Conservation (phyloP, 2,113 vertebrate species). For the Aegithalos caudatus region DNA sequence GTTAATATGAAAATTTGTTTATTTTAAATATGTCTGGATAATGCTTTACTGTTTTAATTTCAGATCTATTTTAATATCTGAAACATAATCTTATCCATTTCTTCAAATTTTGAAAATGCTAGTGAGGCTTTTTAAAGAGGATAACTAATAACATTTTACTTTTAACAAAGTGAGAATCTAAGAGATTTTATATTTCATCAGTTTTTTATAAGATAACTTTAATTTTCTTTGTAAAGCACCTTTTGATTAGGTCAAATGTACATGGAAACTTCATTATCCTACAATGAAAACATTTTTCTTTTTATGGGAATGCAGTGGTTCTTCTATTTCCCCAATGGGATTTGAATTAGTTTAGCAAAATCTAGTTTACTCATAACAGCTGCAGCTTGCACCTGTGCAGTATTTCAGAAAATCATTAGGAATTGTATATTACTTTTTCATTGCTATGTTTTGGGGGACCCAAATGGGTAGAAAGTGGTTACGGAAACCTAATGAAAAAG, state of each 20-base stretch:
- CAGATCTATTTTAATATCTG: background rate
- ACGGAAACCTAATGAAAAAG: conserved; percentile 32
- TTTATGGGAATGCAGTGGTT: conserved; percentile 53
- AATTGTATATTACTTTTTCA: conserved; percentile 63
- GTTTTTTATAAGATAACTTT: background rate
- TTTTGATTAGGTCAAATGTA: conserved; percentile 18
- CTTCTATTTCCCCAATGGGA: conserved; percentile 62
- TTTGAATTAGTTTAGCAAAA: conserved; percentile 71
- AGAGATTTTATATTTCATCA: background rate
- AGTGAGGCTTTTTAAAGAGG: background rate
- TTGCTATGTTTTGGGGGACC: conserved; percentile 26
- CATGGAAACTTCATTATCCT: conserved; percentile 37
- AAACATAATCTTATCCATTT: background rate
- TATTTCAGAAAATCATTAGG: conserved; percentile 59
- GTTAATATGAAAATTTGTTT: background rate
- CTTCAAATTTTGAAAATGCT: background rate
- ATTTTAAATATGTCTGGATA: background rate
- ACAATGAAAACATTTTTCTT: conserved; percentile 58
- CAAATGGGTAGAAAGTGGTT: conserved; percentile 44
- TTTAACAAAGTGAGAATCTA: background rate
- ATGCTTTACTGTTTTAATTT: background rate
- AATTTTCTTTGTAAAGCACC: conserved; percentile 1
- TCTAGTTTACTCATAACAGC: conserved; percentile 71
- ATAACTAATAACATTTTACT: background rate
- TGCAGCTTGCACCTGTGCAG: conserved; percentile 75